Evolutionary conservation across 2,888 invertebrate species (phyloP).

Genomic region (Rhogogaster chlorosoma): DNA sequence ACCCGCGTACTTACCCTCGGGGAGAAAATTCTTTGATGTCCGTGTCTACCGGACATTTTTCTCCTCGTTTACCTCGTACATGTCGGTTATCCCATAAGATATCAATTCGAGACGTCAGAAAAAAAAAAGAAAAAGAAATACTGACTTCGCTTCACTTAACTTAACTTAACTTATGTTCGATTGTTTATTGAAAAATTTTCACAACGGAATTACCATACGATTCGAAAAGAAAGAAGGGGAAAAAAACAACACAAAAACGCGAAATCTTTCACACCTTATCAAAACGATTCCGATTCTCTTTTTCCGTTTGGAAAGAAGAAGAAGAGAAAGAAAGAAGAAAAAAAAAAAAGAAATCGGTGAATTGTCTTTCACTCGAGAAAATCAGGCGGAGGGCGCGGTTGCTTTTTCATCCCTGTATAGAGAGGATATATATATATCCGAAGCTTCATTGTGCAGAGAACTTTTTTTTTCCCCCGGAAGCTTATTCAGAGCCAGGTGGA

Average conservation of each 20-base stretch:
- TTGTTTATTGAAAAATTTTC: background rate
- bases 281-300: background rate
- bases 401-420: background rate
- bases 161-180: background rate
- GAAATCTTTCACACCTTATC: background rate
- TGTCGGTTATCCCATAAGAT: conserved; percentile 6
- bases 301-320: no score
- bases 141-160: background rate
- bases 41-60: conserved; percentile 34
- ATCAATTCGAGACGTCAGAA: background rate
- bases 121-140: no score
- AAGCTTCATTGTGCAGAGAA: background rate
- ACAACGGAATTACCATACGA: background rate
- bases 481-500: background rate
- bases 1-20: background rate
- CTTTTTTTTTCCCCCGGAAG: background rate
- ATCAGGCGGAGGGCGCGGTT: background rate
- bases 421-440: background rate
- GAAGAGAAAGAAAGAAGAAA: background rate
- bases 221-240: background rate
- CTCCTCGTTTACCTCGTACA: background rate
- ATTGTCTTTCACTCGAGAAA: background rate
- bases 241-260: background rate
- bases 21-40: conserved; percentile 37
- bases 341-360: background rate